Evolutionary conservation across 2,113 vertebrate species (phyloP), one percentile per base, ranked within the genome.

Genomic region (Cyanocitta stelleri): DNA sequence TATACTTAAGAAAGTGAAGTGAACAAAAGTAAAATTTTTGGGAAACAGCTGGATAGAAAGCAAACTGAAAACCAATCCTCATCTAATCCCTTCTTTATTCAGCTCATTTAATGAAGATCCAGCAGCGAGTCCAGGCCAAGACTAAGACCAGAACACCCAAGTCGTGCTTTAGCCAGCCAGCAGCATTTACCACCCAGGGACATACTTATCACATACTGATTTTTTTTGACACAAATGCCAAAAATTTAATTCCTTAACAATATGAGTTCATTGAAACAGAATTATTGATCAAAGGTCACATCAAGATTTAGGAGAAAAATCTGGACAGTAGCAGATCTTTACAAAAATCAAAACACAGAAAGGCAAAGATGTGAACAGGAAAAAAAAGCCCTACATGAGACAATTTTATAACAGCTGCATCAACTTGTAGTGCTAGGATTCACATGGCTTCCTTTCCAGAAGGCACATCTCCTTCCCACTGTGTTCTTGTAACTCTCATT

Each of bases 381-480:
- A 56, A 87, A 67, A 49, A 73, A 63, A 43, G 16, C 43, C 43
- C 18, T 46, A 74, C 33, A 56, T 27, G 33, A 48, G 18, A 41
- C 43, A 44, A 52, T 85, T 89, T 67, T 39, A 1, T 20, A 79
- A 69, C 59, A 89, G 78, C 78, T 89, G 93, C 85, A 94, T 43
- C 44, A 52, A 56, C 63, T 79, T 75, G 56, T 87, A 72, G 83
- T 88, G 80, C 63, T 77, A 88, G 54, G 72, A 66, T 90, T 89
- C 91, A 95, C 74, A 86, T 20, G 78, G 56, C 21, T 96, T 66
- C 72, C 46, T 87, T 77, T 93, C 69, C 75, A 89, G 85, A 54
- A 90, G 39, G 81, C 90, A 6, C 30, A 85, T 59, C 56, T 95
- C 83, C 51, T 90, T 85, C 87, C 87, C 62, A 46, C 77, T 74